A percentile compares a stretch with the other conserved stretches of the same genome.
phyloP scores from a whole-genome alignment of 2,797 vertebrate genomes.

The Notolabrus celidotus region DNA sequence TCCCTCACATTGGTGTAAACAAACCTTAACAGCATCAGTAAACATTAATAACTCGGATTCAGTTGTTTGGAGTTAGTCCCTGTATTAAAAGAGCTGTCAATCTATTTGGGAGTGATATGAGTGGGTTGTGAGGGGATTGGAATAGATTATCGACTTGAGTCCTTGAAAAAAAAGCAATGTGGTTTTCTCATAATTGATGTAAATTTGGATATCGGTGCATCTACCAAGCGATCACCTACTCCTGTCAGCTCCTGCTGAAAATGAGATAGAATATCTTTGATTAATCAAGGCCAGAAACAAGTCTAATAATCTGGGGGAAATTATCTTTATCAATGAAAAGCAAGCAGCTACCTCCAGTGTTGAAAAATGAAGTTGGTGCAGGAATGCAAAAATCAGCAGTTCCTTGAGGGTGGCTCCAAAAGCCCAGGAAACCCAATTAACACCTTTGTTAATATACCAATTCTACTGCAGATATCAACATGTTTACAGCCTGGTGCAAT shows the following conservation, averaged over 20 bases:
- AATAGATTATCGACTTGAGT: constrained; percentile 9
- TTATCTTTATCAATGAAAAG: too few species aligned
- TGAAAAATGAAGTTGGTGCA: too few species aligned
- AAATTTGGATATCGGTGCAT: constrained; percentile 32
- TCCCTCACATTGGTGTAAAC: constrained; percentile 63
- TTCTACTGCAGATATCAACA: too few species aligned
- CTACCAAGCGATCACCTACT: constrained; percentile 31
- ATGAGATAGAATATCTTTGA: constrained; percentile 19
- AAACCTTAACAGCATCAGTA: constrained; percentile 66
- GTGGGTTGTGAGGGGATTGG: constrained; percentile 13
- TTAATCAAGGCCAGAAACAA: constrained; percentile 47
- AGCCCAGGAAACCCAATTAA: too few species aligned
- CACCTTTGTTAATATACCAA: too few species aligned
- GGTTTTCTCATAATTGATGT: constrained; percentile 29
- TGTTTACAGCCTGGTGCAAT: too few species aligned
- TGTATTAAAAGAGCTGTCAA: constrained; percentile 62
- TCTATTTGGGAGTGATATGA: constrained; percentile 34
- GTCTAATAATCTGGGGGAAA: constrained; percentile 24
- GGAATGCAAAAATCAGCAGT: too few species aligned
- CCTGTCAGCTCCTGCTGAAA: constrained; percentile 26
- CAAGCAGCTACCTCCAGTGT: too few species aligned
- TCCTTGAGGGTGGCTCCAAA: too few species aligned
- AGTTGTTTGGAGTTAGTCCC: constrained; percentile 44
- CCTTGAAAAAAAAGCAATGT: constrained; percentile 14
- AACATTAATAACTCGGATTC: constrained; percentile 74